Evolutionary conservation across 2,888 invertebrate species (phyloP).

Genomic region (Linnaemya vulpina): DNA sequence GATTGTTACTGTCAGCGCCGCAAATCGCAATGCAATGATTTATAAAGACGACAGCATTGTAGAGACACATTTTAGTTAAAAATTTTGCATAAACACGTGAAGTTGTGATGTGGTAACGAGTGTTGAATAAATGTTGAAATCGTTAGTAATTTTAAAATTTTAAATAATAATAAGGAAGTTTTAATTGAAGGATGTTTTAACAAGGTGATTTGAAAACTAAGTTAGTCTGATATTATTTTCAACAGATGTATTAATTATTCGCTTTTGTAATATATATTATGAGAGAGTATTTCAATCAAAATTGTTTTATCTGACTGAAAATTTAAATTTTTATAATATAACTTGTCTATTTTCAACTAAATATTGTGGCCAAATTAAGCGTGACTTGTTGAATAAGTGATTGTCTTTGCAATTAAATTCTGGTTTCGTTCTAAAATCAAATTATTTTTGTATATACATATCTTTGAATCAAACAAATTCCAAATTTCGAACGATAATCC

Average conservation of each 20-base stretch:
- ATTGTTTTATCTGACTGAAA: no score
- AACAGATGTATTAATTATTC: neutral
- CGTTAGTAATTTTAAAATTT: neutral
- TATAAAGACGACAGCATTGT: slow-evolving; percentile 67
- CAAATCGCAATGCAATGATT: slow-evolving; percentile 51
- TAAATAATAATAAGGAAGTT: slow-evolving; percentile 14
- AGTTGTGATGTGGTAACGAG: slow-evolving; percentile 40
- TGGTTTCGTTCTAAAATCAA: no score
- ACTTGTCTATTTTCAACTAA: neutral
- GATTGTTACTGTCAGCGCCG: slow-evolving; percentile 2
- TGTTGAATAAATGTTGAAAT: slow-evolving; percentile 3
- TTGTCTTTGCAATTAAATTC: no score
- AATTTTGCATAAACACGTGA: slow-evolving; percentile 61
- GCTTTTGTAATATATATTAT: neutral
- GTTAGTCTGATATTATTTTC: neutral
- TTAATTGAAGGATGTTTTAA: slow-evolving; percentile 16
- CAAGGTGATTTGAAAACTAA: neutral
- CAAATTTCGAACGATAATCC: no score
- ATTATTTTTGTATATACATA: no score
- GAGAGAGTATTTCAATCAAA: neutral
- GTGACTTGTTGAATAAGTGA: neutral
- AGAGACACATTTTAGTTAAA: slow-evolving; percentile 69
- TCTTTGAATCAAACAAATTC: no score
- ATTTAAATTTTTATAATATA: no score
- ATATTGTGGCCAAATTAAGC: neutral